These are phyloP conservation scores for Vesta saturnalis DNA, from an alignment of 2,888 invertebrate genomes.

Conservation along the genomic window DNA sequence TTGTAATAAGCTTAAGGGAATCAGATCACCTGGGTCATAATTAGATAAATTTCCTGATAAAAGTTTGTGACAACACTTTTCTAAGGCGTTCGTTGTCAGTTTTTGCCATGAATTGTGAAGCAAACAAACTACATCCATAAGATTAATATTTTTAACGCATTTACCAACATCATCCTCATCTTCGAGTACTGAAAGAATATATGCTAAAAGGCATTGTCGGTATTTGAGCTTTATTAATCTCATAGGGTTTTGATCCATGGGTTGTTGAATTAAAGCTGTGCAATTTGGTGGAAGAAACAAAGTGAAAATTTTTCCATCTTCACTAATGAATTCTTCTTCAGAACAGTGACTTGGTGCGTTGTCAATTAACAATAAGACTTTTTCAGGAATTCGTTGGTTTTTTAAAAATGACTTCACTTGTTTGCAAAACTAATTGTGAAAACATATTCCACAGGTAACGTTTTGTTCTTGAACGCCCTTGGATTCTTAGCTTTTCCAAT, in stretches of 20 bases:
- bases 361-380: no score
- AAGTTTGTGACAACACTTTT: no score
- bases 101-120: not conserved
- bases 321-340: constrained; percentile 25
- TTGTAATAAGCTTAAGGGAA: not conserved
- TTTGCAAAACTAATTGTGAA: no score
- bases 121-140: not conserved
- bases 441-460: no score
- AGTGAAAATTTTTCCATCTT: constrained; percentile 30
- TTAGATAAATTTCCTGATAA: not conserved
- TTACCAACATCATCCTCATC: not conserved
- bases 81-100: not conserved
- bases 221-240: constrained; percentile 32
- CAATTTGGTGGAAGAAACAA: constrained; percentile 37
- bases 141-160: not conserved
- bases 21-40: not conserved
- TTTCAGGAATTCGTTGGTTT: no score
- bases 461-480: no score
- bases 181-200: not conserved
- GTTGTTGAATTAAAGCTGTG: constrained; percentile 35
- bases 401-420: no score
- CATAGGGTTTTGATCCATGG: constrained; percentile 37
- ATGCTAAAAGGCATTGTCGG: not conserved
- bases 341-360: not conserved
- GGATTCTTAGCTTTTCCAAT: no score